Evolutionary conservation across 2,888 invertebrate genomes (phyloP).

Genomic region (Macrophya annulata): DNA sequence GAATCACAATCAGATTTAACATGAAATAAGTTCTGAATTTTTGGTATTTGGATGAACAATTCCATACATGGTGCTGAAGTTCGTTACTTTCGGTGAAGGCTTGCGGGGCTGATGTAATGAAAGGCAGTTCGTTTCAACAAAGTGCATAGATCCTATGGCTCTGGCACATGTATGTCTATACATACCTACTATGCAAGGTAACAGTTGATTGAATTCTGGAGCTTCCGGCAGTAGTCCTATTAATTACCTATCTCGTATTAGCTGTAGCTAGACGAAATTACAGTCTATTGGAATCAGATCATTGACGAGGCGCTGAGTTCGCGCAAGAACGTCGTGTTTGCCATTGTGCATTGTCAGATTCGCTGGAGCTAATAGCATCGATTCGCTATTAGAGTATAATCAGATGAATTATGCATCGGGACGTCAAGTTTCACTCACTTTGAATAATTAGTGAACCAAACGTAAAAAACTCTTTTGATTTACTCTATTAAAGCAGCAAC

Average conservation of each 20-base stretch:
- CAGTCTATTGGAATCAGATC: slow-evolving; percentile 71
- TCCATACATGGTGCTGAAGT: not conserved
- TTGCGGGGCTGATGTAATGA: not conserved
- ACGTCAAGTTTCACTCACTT: not conserved
- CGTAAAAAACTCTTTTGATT: not conserved
- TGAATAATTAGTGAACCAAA: not conserved
- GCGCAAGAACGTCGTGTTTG: slow-evolving; percentile 46
- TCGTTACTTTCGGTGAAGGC: not conserved
- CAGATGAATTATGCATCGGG: not conserved
- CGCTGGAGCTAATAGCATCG: slow-evolving; percentile 12
- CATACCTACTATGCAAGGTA: not conserved
- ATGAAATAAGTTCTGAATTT: not conserved
- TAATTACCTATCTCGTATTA: slow-evolving; percentile 40
- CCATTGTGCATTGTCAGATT: slow-evolving; percentile 26
- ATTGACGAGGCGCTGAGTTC: slow-evolving; percentile 68
- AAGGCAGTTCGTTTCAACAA: not conserved
- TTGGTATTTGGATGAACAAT: not conserved
- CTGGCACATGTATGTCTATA: not conserved
- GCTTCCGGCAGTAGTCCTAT: slow-evolving; percentile 26
- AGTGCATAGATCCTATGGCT: slow-evolving; percentile 13
- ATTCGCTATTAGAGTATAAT: slow-evolving; percentile 32
- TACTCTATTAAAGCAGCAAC: no score
- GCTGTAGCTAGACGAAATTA: slow-evolving; percentile 49
- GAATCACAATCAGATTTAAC: not conserved
- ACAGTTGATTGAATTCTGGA: slow-evolving; percentile 11